Base-by-base conservation (phyloP, 2,888 invertebrate genomes). In the Tetrapedia diversipes region DNA sequence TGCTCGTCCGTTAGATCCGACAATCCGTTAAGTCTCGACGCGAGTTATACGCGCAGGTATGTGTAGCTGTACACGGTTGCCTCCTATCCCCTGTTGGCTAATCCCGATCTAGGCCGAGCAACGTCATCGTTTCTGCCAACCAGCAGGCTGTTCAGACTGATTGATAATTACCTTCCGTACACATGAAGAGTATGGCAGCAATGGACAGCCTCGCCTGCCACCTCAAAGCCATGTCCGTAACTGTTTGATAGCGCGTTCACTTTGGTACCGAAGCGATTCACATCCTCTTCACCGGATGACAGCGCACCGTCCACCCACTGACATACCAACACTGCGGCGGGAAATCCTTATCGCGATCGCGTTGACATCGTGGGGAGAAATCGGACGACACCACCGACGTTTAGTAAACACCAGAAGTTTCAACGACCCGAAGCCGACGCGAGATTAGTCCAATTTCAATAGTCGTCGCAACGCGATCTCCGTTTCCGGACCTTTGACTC, bases 151-250 rank as follows among this genome's bases (percentile, higher is more conserved):
- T 34, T 24, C 8, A 19, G 14, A 14, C 32, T 14, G 37, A 29
- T 22, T 60, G 16, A 51, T 43, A 73, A 78, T 89, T 91, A 92
- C 91, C 91, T 91, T 91, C 90, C 47, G 91, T 91, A 82, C 91
- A 91, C 87, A 91, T 90, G 86, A 91, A 89, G 83, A 92, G 88
- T 86, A 92, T 90, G 86, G 91, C 91, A 88, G 90, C 91, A 86
- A 92, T 90, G 77, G 89, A 91, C 78, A 92, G 89, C 81, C 91
- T 90, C 85, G 91, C 89, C 86, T 92, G 91, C 91, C 91, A 92
- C 91, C 91, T 89, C 86, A 91, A 83, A 90, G 90, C 91, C 91
- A 91, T 91, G 86, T 90, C 90, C 87, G 82, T 80, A 79, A 79
- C 61, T 82, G 84, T 86, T 81, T 84, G 60, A 74, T 74, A 69